A percentile compares a stretch with the other conserved stretches of the same genome.
Evolutionary conservation across 2,888 invertebrate genomes (phyloP).

Genomic region (Hedya salicella): DNA sequence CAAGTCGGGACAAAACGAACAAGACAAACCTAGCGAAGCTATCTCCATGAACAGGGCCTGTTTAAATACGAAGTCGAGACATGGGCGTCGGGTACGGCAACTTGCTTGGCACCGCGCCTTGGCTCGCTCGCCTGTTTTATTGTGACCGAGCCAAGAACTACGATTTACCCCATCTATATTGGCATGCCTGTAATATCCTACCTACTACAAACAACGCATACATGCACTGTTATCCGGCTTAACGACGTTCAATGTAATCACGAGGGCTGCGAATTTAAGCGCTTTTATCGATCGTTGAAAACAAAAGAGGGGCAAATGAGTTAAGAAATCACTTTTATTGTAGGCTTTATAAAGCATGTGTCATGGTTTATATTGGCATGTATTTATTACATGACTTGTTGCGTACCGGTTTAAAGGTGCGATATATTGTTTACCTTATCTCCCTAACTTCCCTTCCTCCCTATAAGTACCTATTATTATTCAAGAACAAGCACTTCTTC

Average conservation of each 20-base stretch:
- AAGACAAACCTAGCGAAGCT: background rate
- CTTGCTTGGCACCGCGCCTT: conserved; percentile 74
- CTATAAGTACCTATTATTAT: background rate
- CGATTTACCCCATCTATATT: conserved; percentile 66
- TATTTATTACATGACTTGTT: background rate
- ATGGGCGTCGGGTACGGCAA: conserved; percentile 50
- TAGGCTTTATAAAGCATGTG: background rate
- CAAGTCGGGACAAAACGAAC: background rate
- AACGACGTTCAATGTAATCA: background rate
- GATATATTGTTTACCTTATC: background rate
- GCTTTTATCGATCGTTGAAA: background rate
- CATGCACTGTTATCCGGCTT: background rate
- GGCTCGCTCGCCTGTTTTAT: conserved; percentile 70
- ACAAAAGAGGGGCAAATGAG: conserved; percentile 5
- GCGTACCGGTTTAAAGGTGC: background rate
- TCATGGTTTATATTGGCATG: background rate
- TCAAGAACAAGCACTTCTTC: background rate
- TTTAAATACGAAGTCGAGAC: conserved; percentile 32
- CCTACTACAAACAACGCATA: conserved; percentile 27
- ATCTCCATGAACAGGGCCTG: conserved; percentile 21
- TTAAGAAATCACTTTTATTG: background rate
- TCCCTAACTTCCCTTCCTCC: background rate
- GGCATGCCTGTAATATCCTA: conserved; percentile 35
- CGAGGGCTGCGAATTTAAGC: background rate
- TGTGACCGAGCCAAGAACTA: conserved; percentile 70